Base-by-base conservation (phyloP, 1,140 invertebrate genomes). In the Drosophila subobscura region DNA sequence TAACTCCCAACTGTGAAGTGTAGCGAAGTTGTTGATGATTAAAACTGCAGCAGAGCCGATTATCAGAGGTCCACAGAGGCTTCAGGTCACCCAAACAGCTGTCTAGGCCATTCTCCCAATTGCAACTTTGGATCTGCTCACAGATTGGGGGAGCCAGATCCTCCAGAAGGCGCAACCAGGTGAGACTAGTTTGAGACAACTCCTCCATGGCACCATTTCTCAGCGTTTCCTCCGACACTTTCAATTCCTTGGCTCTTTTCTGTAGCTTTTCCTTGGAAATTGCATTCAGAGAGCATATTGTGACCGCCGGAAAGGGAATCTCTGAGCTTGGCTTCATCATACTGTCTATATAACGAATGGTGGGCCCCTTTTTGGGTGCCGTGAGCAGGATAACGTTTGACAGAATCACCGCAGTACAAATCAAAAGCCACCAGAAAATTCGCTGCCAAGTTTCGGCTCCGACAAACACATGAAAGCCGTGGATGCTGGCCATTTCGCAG, bases 241-340 rank as follows among this genome's bases (percentile, higher is more conserved):
- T 23, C 47, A 44, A 53, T 16, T 77, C 33, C 16, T 12, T 47
- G 0, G 72, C 37, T 23, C 49, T 72, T 2, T 0, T 10, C 1
- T 29, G n/a, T 12, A 77, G 22, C 6, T 8, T 54, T 5, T 12
- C 7, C 23, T 41, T 42, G 5, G 78, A 76, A 8, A 66, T 29
- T 5, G 42, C 57, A 54, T 83, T 76, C 0, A 83, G 47, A 6
- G 93, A 93, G 73, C 95, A 96, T 52, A 96, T 92, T 0, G 95
- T 95, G 2, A 96, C 92, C 0, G 94, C 94, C 0, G 95, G 95
- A 90, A 95, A 95, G 0, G 93, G 93, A 55, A 94, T 92, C n/a
- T 49, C 57, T 3, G 59, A 33, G 0, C 33, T 54, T 3, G 84
- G 59, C 5, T 66, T 93, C 85, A 94, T 93, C 3, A 93, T 95